A percentile compares a stretch with the other conserved stretches of the same genome.
Conservation (phyloP, 2,113 vertebrate species). For the Atrichornis clamosus region DNA sequence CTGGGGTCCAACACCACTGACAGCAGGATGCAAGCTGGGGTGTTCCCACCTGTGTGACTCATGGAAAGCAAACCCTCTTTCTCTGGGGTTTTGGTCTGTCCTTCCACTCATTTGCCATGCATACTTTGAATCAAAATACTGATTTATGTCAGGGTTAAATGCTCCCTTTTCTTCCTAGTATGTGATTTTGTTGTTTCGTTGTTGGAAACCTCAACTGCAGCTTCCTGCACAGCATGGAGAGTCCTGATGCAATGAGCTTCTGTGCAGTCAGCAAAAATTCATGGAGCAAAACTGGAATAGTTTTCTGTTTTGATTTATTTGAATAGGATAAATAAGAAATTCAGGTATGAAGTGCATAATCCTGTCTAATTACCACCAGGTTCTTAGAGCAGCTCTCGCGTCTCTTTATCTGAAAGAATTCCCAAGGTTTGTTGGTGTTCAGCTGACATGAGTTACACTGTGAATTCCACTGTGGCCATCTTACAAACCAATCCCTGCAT, state of each 20-base stretch:
- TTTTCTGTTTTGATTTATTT: background rate
- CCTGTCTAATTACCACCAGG: background rate
- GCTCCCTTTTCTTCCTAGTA: background rate
- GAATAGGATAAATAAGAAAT: background rate
- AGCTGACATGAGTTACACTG: background rate
- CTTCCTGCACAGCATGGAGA: background rate
- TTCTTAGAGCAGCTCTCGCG: fast-evolving
- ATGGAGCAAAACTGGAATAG: background rate
- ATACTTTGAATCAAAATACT: background rate
- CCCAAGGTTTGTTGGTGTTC: background rate
- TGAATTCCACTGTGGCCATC: background rate
- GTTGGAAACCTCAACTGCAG: fast-evolving
- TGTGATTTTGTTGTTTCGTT: background rate
- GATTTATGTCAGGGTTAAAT: background rate
- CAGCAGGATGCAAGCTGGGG: background rate
- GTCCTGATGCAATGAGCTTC: background rate
- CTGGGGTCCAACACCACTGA: background rate
- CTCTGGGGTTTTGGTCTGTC: background rate
- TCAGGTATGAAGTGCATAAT: background rate
- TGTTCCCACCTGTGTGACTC: background rate
- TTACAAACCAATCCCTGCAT: background rate
- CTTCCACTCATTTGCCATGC: background rate
- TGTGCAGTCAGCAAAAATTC: background rate
- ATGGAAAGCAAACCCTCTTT: background rate
- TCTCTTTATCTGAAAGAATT: background rate